A percentile compares a stretch with the other conserved stretches of the same genome.
These are phyloP conservation scores for Syngnathus floridae DNA, from an alignment of 2,113 vertebrate species.

Conservation along the genomic window DNA sequence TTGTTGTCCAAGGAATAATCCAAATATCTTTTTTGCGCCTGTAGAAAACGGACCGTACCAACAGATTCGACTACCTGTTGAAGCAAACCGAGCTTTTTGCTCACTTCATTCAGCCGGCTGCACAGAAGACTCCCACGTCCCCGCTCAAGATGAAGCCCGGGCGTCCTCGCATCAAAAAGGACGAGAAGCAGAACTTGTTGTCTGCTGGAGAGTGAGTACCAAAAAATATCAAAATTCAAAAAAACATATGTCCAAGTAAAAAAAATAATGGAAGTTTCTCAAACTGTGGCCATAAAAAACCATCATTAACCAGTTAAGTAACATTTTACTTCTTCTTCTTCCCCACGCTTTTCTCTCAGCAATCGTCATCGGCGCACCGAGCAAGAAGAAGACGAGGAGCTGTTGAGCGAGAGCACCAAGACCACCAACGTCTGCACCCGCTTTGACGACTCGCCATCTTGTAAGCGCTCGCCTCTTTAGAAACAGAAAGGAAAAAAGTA, in stretches of 20 bases:
- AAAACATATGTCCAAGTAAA: no score
- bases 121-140: slow-evolving; percentile 96
- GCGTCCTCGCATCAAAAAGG: slow-evolving; percentile 91
- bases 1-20: neutral
- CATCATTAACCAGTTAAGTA: no score
- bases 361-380: slow-evolving; percentile 94
- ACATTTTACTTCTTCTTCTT: no score
- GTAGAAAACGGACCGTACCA: slow-evolving; percentile 93
- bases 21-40: slow-evolving; percentile 21
- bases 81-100: slow-evolving; percentile 98
- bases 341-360: slow-evolving; percentile 51
- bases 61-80: slow-evolving; percentile 97
- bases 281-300: no score
- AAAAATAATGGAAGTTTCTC: no score
- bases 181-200: slow-evolving; percentile 95
- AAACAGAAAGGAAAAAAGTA: neutral
- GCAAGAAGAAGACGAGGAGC: slow-evolving; percentile 95
- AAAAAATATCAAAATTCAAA: no score
- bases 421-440: slow-evolving; percentile 92
- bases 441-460: slow-evolving; percentile 94
- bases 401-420: slow-evolving; percentile 92
- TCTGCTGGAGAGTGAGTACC: slow-evolving; percentile 92
- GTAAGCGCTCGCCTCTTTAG: slow-evolving; percentile 64
- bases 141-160: slow-evolving; percentile 98
- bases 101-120: slow-evolving; percentile 97